Evolutionary conservation across 2,113 vertebrate genomes (phyloP).

Genomic region (Talpa occidentalis): DNA sequence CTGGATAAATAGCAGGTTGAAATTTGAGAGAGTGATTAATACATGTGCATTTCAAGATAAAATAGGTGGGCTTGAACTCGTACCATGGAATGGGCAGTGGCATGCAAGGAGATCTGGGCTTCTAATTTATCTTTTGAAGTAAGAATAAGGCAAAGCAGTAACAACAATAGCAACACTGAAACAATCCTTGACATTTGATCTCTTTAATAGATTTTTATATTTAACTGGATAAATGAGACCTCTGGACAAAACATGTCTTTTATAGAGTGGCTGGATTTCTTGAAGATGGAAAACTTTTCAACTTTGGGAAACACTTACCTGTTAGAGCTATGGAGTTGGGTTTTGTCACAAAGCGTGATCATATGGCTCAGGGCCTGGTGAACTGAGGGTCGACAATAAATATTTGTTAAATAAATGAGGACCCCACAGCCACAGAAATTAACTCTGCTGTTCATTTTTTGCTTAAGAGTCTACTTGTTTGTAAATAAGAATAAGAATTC

Average conservation of each 20-base stretch:
- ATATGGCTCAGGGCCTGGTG: background rate
- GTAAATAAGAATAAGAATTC: slow-evolving; percentile 17
- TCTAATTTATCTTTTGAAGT: slow-evolving; percentile 46
- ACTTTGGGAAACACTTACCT: background rate
- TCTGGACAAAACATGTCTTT: background rate
- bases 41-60: background rate
- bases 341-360: background rate
- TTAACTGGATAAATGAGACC: background rate
- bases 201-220: slow-evolving; percentile 34
- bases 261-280: background rate
- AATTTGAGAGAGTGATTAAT: slow-evolving; percentile 66
- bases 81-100: background rate
- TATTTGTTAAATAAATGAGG: slow-evolving; percentile 70
- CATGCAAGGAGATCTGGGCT: background rate
- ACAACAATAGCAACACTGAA: background rate
- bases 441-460: slow-evolving; percentile 56
- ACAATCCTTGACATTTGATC: background rate
- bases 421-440: slow-evolving; percentile 42
- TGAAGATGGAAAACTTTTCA: slow-evolving; percentile 8
- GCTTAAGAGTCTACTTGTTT: slow-evolving; percentile 64
- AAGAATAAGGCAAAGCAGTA: slow-evolving; percentile 30
- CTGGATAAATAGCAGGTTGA: background rate
- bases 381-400: slow-evolving; percentile 49
- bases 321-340: background rate
- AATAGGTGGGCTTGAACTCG: slow-evolving; percentile 54